phyloP scores from a whole-genome alignment of 2,888 invertebrate species.

The Stenotaenia linearis region DNA sequence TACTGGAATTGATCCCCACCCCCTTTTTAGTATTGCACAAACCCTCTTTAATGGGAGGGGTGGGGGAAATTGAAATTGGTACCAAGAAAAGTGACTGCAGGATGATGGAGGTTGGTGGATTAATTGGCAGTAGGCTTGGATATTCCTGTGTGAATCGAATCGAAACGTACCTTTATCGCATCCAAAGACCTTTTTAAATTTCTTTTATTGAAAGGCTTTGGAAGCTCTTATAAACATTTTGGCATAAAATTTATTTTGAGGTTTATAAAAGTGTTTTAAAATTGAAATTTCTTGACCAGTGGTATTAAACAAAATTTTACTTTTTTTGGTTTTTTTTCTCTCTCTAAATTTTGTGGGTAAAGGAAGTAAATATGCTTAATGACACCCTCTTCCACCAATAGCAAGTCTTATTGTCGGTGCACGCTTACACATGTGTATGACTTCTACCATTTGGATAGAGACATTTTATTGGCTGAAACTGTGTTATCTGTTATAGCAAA shows the following conservation, averaged over 20 bases:
- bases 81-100: conserved; percentile 7
- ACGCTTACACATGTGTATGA: conserved; percentile 1
- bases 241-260: background rate
- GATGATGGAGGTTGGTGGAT: background rate
- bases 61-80: conserved; percentile 18
- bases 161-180: background rate
- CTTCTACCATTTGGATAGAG: conserved; percentile 15
- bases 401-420: background rate
- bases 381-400: background rate
- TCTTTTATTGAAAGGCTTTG: background rate
- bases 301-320: no score
- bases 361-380: background rate
- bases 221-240: background rate
- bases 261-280: no score
- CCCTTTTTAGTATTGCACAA: conserved; percentile 21
- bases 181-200: background rate
- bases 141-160: background rate
- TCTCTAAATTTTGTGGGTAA: background rate
- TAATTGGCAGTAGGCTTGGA: background rate
- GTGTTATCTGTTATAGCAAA: background rate
- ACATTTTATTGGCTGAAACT: conserved; percentile 13
- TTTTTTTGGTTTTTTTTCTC: no score
- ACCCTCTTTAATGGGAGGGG: conserved; percentile 18
- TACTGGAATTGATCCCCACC: conserved; percentile 26
- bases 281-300: no score